These are phyloP conservation scores for Merodon equestris DNA, from an alignment of 2,888 invertebrate species.

Conservation along the genomic window DNA sequence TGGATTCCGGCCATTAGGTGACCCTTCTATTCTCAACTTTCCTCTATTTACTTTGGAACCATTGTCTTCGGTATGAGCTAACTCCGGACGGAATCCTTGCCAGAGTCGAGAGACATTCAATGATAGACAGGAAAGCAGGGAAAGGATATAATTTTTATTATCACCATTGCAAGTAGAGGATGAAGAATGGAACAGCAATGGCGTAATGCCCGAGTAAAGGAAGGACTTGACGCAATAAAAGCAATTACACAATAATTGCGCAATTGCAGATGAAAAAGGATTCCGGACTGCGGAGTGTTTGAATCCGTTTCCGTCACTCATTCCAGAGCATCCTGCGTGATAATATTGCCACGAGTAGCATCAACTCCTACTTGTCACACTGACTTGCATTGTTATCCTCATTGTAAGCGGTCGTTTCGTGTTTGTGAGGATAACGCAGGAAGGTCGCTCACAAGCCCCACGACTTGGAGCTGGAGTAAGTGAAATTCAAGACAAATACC, in stretches of 20 bases:
- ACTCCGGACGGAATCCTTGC: no score
- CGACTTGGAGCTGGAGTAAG: no score
- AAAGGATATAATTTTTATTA: conserved; percentile 30
- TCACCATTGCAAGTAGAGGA: conserved; percentile 21
- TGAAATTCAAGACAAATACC: conserved; percentile 32
- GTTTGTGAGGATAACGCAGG: conserved; percentile 35
- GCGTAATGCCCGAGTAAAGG: no score
- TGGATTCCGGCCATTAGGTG: no score
- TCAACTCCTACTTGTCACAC: neutral
- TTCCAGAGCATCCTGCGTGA: neutral
- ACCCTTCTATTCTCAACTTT: no score
- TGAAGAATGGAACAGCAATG: neutral
- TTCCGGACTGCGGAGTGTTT: neutral
- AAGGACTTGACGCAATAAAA: conserved; percentile 24
- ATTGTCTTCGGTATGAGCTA: no score
- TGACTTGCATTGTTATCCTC: conserved; percentile 9
- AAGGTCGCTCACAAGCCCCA: conserved; percentile 18
- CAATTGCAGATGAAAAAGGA: conserved; percentile 8
- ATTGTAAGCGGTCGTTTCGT: neutral
- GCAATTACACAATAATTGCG: conserved; percentile 25
- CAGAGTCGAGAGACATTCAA: neutral
- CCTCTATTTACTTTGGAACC: no score
- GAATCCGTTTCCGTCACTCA: neutral
- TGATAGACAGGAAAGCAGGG: conserved; percentile 1
- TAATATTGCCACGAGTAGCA: neutral